A percentile compares a stretch with the other conserved stretches of the same genome.
Evolutionary conservation across 1,140 invertebrate genomes (phyloP).

Genomic region (Coenobita brevimanus): DNA sequence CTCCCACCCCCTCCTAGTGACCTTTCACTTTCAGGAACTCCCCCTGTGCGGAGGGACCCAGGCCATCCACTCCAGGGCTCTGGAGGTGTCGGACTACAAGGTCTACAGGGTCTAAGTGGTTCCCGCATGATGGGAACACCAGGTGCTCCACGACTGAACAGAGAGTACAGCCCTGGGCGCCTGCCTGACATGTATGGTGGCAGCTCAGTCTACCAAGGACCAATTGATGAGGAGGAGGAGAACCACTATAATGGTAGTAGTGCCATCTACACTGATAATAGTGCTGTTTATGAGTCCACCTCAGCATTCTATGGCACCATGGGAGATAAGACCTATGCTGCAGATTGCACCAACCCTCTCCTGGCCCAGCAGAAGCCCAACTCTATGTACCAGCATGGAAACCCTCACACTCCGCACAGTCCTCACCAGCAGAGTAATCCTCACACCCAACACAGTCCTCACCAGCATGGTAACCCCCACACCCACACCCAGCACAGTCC

Average conservation of each 20-base stretch:
- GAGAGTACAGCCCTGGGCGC: slow-evolving; percentile 44
- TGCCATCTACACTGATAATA: slow-evolving; percentile 52
- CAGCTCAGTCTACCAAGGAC: slow-evolving; percentile 35
- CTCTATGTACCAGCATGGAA: neutral
- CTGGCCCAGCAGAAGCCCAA: neutral
- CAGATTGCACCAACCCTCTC: slow-evolving; percentile 47
- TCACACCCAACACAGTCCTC: neutral
- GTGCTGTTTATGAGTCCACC: slow-evolving; percentile 55
- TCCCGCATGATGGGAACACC: slow-evolving; percentile 48
- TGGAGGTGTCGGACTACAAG: slow-evolving; percentile 37
- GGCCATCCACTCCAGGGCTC: slow-evolving; percentile 12
- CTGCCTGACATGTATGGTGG: slow-evolving; percentile 55
- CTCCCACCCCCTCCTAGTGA: slow-evolving; percentile 27
- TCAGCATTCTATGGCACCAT: slow-evolving; percentile 54
- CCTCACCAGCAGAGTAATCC: neutral
- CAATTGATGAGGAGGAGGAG: slow-evolving; percentile 45
- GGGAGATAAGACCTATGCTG: slow-evolving; percentile 42
- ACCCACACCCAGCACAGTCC: too few species aligned
- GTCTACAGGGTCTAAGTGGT: slow-evolving; percentile 53
- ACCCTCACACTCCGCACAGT: neutral
- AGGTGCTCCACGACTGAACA: slow-evolving; percentile 34
- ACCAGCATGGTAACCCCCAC: too few species aligned
- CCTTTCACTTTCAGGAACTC: slow-evolving; percentile 23
- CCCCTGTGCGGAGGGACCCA: slow-evolving; percentile 1
- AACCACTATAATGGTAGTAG: slow-evolving; percentile 37